Evolutionary conservation across 2,888 invertebrate genomes (phyloP).

Genomic region (Eupithecia subfuscata): DNA sequence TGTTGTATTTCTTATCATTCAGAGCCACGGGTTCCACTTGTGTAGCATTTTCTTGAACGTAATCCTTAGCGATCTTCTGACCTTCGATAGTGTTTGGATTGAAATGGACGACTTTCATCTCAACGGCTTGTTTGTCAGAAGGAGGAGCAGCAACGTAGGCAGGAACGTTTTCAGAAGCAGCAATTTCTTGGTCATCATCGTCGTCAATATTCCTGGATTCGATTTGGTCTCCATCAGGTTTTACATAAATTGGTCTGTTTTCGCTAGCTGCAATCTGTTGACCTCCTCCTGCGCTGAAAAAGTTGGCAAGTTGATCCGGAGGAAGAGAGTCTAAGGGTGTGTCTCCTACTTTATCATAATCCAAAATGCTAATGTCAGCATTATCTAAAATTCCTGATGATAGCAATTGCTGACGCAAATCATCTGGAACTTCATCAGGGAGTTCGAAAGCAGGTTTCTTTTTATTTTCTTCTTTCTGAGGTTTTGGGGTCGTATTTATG

Average conservation of each 20-base stretch:
- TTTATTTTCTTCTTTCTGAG: conserved; percentile 82
- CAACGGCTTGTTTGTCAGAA: conserved; percentile 84
- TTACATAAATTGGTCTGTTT: conserved; percentile 87
- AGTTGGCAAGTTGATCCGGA: conserved; percentile 93
- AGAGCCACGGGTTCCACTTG: conserved; percentile 90
- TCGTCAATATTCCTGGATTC: conserved; percentile 77
- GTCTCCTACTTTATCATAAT: conserved; percentile 95
- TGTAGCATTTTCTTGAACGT: conserved; percentile 89
- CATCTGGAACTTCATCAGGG: conserved; percentile 95
- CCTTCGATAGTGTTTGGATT: conserved; percentile 90
- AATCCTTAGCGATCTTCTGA: conserved; percentile 87
- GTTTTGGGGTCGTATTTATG: conserved; percentile 71
- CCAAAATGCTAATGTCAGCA: conserved; percentile 93
- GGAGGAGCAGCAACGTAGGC: conserved; percentile 67
- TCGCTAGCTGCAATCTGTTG: conserved; percentile 89
- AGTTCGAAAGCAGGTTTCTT: conserved; percentile 84
- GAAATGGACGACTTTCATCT: conserved; percentile 94
- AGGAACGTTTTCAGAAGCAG: conserved; percentile 81
- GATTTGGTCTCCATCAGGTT: conserved; percentile 85
- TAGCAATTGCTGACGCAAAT: conserved; percentile 91
- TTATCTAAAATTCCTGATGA: conserved; percentile 94
- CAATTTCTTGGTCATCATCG: conserved; percentile 82
- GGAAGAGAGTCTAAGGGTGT: conserved; percentile 92
- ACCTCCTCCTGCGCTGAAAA: conserved; percentile 92
- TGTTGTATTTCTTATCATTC: conserved; percentile 90